These are phyloP conservation scores for Xestobium rufovillosum DNA, from an alignment of 2,888 invertebrate genomes.

Conservation along the genomic window DNA sequence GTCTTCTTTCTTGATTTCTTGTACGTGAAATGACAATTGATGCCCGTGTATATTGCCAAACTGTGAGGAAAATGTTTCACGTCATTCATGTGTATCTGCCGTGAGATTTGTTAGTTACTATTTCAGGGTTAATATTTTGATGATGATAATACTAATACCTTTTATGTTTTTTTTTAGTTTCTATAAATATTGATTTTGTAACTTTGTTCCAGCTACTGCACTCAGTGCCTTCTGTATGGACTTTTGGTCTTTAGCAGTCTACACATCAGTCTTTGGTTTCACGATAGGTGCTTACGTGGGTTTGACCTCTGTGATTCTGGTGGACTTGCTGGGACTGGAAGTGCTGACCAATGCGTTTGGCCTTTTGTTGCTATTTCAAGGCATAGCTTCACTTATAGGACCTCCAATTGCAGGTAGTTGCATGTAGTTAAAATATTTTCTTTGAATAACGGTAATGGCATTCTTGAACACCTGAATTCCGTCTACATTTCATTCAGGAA, in stretches of 20 bases:
- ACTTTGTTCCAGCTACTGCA: slow-evolving; percentile 62
- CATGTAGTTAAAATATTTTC: background rate
- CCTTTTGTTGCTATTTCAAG: slow-evolving; percentile 85
- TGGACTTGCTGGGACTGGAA: slow-evolving; percentile 88
- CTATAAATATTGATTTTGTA: too few species aligned
- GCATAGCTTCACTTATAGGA: slow-evolving; percentile 86
- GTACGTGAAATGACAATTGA: too few species aligned
- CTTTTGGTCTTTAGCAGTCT: slow-evolving; percentile 67
- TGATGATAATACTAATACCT: too few species aligned
- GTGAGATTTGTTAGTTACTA: too few species aligned
- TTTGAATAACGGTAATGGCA: background rate
- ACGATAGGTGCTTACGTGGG: slow-evolving; percentile 94
- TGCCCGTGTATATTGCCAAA: too few species aligned
- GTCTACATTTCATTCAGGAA: too few species aligned
- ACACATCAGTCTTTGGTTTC: slow-evolving; percentile 77
- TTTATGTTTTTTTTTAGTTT: too few species aligned
- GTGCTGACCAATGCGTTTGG: slow-evolving; percentile 92
- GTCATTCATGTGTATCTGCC: too few species aligned
- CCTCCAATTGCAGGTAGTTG: slow-evolving; percentile 85
- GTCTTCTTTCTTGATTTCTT: too few species aligned
- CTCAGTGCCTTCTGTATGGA: slow-evolving; percentile 68
- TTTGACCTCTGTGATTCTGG: slow-evolving; percentile 91
- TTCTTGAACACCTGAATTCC: too few species aligned
- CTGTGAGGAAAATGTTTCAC: too few species aligned
- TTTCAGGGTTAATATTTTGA: too few species aligned